These are phyloP conservation scores for Enteromius fasciolatus DNA, from an alignment of 2,797 vertebrate genomes.

Conservation along the genomic window DNA sequence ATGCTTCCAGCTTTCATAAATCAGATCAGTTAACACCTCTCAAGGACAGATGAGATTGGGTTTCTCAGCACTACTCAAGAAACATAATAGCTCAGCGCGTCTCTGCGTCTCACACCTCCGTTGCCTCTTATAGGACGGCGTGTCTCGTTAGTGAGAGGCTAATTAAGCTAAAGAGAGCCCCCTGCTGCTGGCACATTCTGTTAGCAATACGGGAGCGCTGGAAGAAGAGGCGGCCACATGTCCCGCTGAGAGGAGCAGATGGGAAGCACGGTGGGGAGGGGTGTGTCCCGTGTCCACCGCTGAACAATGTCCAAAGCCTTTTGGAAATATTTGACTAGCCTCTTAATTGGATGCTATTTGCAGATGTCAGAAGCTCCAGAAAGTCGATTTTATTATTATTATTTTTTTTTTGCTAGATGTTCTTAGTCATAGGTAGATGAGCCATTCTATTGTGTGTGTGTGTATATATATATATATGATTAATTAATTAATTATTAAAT, in stretches of 20 bases:
- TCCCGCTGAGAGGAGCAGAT: conserved; percentile 67
- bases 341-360: conserved; percentile 34
- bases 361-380: background rate
- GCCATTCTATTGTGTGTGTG: background rate
- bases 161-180: conserved; percentile 72
- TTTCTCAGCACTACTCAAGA: conserved; percentile 53
- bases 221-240: conserved; percentile 57
- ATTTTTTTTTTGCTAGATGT: background rate
- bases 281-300: conserved; percentile 14
- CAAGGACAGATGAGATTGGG: conserved; percentile 53
- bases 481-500: background rate
- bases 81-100: conserved; percentile 52
- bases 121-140: conserved; percentile 50
- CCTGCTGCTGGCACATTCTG: conserved; percentile 60
- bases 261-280: conserved; percentile 59
- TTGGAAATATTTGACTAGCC: conserved; percentile 25
- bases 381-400: background rate
- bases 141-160: conserved; percentile 65
- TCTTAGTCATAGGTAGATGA: background rate
- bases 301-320: conserved; percentile 15
- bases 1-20: background rate
- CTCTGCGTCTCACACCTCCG: conserved; percentile 43
- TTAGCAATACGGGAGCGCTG: conserved; percentile 62
- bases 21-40: conserved; percentile 46
- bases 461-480: too few species aligned